These are phyloP conservation scores for Drosophila mayri DNA, from an alignment of 1,140 invertebrate genomes.

Conservation along the genomic window DNA sequence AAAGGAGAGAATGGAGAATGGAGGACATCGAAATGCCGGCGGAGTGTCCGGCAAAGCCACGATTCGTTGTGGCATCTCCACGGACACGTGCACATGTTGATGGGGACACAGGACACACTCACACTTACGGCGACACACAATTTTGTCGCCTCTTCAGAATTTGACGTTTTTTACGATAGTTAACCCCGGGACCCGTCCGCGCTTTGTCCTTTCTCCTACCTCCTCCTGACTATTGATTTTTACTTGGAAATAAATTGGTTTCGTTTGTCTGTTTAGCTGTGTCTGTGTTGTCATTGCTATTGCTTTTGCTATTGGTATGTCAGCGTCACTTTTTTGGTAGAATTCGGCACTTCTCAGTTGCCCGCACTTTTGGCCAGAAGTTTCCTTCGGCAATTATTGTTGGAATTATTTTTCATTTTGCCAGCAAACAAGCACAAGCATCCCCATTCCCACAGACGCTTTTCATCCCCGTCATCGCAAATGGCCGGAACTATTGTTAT, in stretches of 20 bases:
- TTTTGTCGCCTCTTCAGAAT: constrained; percentile 49
- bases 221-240: constrained; percentile 76
- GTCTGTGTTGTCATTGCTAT: constrained; percentile 35
- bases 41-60: constrained; percentile 27
- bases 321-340: constrained; percentile 13
- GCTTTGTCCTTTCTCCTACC: not conserved
- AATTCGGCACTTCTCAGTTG: constrained; percentile 25
- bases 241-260: constrained; percentile 82
- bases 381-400: constrained; percentile 76
- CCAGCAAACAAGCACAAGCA: constrained; percentile 17
- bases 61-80: constrained; percentile 51
- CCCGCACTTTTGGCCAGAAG: constrained; percentile 48
- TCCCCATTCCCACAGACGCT: constrained; percentile 1
- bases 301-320: constrained; percentile 20
- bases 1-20: not conserved
- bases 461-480: constrained; percentile 51
- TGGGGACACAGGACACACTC: constrained; percentile 35
- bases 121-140: constrained; percentile 28
- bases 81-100: constrained; percentile 47
- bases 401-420: constrained; percentile 79
- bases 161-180: constrained; percentile 62
- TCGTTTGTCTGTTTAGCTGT: constrained; percentile 72
- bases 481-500: constrained; percentile 70
- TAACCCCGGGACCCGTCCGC: constrained; percentile 7
- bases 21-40: constrained; percentile 26